Base-by-base conservation (phyloP, 2,888 invertebrate species). In the Sphaerophoria rueppellii region DNA sequence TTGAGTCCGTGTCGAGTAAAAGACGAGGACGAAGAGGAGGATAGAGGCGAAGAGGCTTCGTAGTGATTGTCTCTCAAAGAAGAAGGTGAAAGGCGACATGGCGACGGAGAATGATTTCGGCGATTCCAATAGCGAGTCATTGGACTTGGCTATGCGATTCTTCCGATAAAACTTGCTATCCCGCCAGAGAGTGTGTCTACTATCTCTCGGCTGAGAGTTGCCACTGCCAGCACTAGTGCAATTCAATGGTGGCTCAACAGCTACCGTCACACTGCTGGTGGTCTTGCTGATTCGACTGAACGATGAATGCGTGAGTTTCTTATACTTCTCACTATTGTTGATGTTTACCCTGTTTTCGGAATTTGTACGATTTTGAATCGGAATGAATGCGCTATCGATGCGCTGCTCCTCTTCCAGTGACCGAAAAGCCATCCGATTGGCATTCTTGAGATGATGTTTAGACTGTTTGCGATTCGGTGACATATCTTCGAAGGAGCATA, bases 401-500 rank as follows among this genome's bases (percentile, higher is more conserved):
- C 92, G 91, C 3, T 91, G 90, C 86, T 92, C 92, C 87, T 92
- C 92, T 86, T 92, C 92, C 71, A 92, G 87, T 6, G 92, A 92
- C 24, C 92, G 90, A 58, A 92, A 92, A 54, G 90, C 91, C 88
- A 91, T 80, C 9, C 91, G 91, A 79, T 91, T 91, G 14, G 90
- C 91, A 74, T 91, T 90, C 86, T 90, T 90, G 43, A 92, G 87
- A 82, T 91, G 90, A 43, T 89, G 89, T 16, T 88, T 88, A 4
- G 80, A 80, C 35, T 87, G 86, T n/a, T 88, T 88, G 69, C 90
- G 90, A 48, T 87, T 88, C 9, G 91, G 89, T 0, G 92, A 91
- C 92, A 92, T 92, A 80, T 92, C 92, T 87, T 92, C 92, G 79
- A 91, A 92, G 43, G 91, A 91, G 87, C 91, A 91, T 37, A 92